Conservation (phyloP, 2,797 vertebrate species). For the Zenarchopterus dispar region DNA sequence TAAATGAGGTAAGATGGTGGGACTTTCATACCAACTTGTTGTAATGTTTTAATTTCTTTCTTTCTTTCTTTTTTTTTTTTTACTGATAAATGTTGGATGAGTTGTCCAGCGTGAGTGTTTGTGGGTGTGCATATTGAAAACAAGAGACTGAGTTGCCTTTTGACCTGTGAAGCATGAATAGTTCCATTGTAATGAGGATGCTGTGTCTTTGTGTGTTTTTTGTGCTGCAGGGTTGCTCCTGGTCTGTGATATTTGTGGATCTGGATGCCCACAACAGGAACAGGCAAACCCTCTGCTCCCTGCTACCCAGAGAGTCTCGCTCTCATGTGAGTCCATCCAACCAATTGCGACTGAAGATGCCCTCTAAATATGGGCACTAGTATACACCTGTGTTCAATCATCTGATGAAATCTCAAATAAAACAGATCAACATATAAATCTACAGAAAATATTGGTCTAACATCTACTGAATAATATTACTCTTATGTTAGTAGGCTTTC, state of each 20-base stretch:
- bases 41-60: no score
- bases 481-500: no score
- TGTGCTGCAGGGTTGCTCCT: conserved; percentile 88
- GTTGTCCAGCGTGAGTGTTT: conserved; percentile 11
- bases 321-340: conserved; percentile 90
- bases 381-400: no score
- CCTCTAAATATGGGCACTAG: no score
- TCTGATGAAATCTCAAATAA: no score
- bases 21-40: conserved; percentile 14
- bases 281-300: conserved; percentile 92
- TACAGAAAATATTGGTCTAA: no score
- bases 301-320: conserved; percentile 94
- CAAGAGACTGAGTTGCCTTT: conserved; percentile 3
- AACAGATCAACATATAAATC: no score
- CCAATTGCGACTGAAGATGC: not conserved
- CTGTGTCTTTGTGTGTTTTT: conserved; percentile 34
- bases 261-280: conserved; percentile 98
- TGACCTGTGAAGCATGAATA: conserved; percentile 16
- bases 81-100: conserved; percentile 7
- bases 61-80: conserved; percentile 7
- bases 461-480: not conserved
- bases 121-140: conserved; percentile 17
- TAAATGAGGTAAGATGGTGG: conserved; percentile 20
- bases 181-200: conserved; percentile 24
- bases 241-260: conserved; percentile 99